Evolutionary conservation across 2,888 invertebrate species (phyloP), one percentile per base, ranked within the genome.

Genomic region (Tricholauxania praeusta): DNA sequence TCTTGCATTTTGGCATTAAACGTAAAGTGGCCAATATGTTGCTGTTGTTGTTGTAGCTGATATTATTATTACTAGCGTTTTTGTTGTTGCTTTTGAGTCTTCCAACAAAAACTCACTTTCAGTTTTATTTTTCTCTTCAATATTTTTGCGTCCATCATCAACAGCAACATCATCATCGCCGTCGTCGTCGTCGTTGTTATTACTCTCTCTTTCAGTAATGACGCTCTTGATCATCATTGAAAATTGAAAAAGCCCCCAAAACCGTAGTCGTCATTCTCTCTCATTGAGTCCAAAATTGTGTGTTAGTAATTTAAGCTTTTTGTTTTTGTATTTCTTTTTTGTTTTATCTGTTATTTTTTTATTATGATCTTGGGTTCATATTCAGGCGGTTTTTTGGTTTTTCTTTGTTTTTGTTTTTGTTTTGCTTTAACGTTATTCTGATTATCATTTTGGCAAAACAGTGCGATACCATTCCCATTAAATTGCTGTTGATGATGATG

Each of bases 1-100:
- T 39, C 48, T 10, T 60, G n/a, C 70, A 39, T 39, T 62, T 73
- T 72, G 72, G 74, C 74, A 71, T 72, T 72, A 57, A 74, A 60
- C 51, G 62, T 32, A 53, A 32, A 39, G 49, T 55, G 67, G 63
- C n/a, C 59, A 53, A 17, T 59, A 57, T 71, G 49, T 14, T 77
- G 71, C 72, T 72, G 28, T 48, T 71, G 49, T 73, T 73, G 72
- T 77, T 76, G 73, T 76, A 70, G 70, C 72, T 77, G 72, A 75
- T 75, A 75, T 60, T 72, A 59, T 74, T 72, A 63, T 17, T 64
- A 59, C 12, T 63, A 52, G 47, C 71, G 62, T 39, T 67, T 52
- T 47, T 71, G 63, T 55, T 72, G 57, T 65, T 77, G 76, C 78
- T 78, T 74, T 76, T 77, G 62, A 70, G 53, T 51, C 52, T 63